Evolutionary conservation across 2,113 vertebrate genomes (phyloP).

Genomic region (Dromaius novaehollandiae): DNA sequence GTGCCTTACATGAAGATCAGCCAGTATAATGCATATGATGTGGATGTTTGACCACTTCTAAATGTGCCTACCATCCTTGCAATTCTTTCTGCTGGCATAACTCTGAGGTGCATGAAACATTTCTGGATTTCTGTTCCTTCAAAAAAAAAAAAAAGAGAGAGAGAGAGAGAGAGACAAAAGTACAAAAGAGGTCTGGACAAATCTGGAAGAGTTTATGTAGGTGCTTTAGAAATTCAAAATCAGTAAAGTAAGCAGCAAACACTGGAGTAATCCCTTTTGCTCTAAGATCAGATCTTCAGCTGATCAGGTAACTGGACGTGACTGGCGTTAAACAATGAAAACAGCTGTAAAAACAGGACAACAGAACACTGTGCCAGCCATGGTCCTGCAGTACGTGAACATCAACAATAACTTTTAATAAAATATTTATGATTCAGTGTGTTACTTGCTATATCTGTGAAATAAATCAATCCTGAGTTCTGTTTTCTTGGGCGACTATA

Average conservation of each 20-base stretch:
- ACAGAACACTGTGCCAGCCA: neutral
- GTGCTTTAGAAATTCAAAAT: neutral
- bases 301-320: neutral
- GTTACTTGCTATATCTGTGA: neutral
- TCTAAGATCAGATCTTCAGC: neutral
- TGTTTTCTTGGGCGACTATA: neutral
- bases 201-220: neutral
- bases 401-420: neutral
- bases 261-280: accelerated
- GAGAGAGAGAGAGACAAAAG: neutral
- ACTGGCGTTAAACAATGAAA: neutral
- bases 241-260: neutral
- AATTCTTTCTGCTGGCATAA: neutral
- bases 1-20: neutral
- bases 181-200: neutral
- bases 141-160: neutral
- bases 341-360: neutral
- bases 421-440: neutral
- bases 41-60: neutral
- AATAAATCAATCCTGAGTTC: neutral
- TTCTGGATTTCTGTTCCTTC: neutral
- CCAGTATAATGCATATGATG: neutral
- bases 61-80: neutral
- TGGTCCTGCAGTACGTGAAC: neutral
- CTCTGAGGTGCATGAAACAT: neutral